phyloP scores from a whole-genome alignment of 1,140 invertebrate species.

The Drosophila watanabei region DNA sequence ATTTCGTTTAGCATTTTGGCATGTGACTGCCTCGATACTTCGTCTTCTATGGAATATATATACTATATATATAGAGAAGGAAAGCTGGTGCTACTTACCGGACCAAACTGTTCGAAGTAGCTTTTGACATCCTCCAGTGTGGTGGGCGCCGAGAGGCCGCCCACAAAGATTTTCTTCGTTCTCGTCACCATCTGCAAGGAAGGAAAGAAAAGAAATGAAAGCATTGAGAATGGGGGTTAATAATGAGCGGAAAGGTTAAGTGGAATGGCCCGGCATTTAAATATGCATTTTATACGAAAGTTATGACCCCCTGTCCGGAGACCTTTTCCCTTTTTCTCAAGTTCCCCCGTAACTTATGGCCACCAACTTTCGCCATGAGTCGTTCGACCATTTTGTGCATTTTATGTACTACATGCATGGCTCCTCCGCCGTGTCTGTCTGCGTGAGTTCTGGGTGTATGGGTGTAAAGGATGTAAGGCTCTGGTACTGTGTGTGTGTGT shows the following conservation, averaged over 20 bases:
- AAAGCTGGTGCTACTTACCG: slow-evolving; percentile 91
- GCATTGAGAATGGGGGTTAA: neutral
- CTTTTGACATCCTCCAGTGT: slow-evolving; percentile 99
- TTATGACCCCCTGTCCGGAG: slow-evolving; percentile 50
- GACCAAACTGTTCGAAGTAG: slow-evolving; percentile 99
- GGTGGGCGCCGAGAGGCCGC: slow-evolving; percentile 98
- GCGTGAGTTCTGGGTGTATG: slow-evolving; percentile 1
- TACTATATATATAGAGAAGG: no score
- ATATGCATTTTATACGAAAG: slow-evolving; percentile 77
- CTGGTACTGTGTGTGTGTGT: slow-evolving; percentile 45
- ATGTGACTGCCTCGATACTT: slow-evolving; percentile 25
- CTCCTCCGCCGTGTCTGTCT: slow-evolving; percentile 21
- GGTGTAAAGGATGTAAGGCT: slow-evolving; percentile 11
- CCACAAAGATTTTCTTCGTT: slow-evolving; percentile 99
- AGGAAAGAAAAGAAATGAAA: neutral
- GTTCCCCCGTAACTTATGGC: slow-evolving; percentile 70
- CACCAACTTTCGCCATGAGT: slow-evolving; percentile 77
- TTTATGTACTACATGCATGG: slow-evolving; percentile 74
- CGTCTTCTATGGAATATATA: neutral
- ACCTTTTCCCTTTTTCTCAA: slow-evolving; percentile 11
- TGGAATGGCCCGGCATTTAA: slow-evolving; percentile 68
- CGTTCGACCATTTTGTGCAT: slow-evolving; percentile 77
- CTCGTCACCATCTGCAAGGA: slow-evolving; percentile 98
- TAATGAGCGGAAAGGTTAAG: slow-evolving; percentile 61
- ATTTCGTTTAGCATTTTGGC: slow-evolving; percentile 61